Conservation (phyloP, 2,888 invertebrate genomes). For the Tetragnatha montana region DNA sequence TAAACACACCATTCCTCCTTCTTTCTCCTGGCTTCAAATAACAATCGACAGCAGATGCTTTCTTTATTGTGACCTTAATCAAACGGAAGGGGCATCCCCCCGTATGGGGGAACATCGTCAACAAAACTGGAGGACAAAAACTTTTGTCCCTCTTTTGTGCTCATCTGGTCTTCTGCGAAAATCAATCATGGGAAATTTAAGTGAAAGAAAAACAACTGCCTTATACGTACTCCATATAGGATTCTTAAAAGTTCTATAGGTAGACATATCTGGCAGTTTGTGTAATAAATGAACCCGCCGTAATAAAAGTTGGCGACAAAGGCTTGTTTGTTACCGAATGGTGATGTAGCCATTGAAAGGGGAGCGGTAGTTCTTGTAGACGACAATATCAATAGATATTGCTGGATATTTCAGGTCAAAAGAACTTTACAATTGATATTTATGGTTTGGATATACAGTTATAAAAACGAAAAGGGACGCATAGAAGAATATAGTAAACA, state of each 20-base stretch:
- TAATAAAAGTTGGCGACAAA: neutral
- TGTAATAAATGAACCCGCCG: neutral
- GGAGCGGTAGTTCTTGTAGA: neutral
- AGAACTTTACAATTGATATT: neutral
- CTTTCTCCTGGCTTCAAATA: slow-evolving; percentile 64
- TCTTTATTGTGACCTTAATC: slow-evolving; percentile 60
- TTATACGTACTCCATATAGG: neutral
- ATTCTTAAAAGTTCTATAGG: neutral
- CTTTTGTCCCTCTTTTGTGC: slow-evolving; percentile 31
- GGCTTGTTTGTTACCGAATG: neutral
- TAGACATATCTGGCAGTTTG: neutral
- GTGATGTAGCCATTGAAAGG: neutral
- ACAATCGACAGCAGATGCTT: slow-evolving; percentile 65
- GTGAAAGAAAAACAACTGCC: slow-evolving; percentile 24
- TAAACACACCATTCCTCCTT: slow-evolving; percentile 52
- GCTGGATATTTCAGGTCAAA: neutral
- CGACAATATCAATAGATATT: neutral
- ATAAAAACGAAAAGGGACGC: neutral
- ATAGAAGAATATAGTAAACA: neutral
- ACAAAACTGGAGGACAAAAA: slow-evolving; percentile 35
- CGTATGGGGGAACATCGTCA: slow-evolving; percentile 41
- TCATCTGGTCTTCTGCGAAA: slow-evolving; percentile 28
- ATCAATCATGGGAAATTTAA: slow-evolving; percentile 54
- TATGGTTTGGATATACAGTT: neutral
- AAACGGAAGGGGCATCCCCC: slow-evolving; percentile 37